Conservation (phyloP, 2,113 vertebrate species). For the Octodon degus region DNA sequence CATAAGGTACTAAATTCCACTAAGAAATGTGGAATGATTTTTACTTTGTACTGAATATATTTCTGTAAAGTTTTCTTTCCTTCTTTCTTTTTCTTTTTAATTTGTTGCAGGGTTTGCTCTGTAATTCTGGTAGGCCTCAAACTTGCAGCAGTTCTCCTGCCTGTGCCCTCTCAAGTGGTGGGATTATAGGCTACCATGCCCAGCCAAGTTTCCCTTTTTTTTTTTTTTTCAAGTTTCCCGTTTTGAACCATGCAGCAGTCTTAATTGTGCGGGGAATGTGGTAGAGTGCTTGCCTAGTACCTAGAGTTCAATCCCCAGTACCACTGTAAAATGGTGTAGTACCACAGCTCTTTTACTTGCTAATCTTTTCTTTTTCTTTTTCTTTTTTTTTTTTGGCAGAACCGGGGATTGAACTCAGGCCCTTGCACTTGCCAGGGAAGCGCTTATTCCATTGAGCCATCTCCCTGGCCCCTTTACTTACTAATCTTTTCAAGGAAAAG, state of each 20-base stretch:
- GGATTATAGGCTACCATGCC: neutral
- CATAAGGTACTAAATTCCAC: neutral
- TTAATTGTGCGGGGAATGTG: neutral
- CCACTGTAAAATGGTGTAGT: neutral
- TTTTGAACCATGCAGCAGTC: neutral
- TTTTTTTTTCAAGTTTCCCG: too few relatives aligned
- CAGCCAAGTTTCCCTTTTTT: neutral
- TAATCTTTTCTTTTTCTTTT: neutral
- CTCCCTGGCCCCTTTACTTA: neutral
- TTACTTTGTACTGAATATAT: neutral
- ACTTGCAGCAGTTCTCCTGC: neutral
- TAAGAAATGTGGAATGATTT: constrained; percentile 12
- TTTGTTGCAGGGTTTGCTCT: neutral
- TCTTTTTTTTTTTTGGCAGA: too few relatives aligned
- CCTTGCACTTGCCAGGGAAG: too few relatives aligned
- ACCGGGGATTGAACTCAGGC: too few relatives aligned
- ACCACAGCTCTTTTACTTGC: neutral
- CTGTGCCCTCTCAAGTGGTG: neutral
- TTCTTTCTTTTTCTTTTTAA: neutral
- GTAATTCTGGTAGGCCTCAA: neutral
- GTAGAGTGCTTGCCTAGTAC: too few relatives aligned
- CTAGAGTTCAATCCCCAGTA: too few relatives aligned
- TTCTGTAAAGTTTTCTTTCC: neutral
- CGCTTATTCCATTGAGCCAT: too few relatives aligned
- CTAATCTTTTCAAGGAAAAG: constrained; percentile 38